Base-by-base conservation (phyloP, 2,113 vertebrate genomes). In the Pristiophorus japonicus region DNA sequence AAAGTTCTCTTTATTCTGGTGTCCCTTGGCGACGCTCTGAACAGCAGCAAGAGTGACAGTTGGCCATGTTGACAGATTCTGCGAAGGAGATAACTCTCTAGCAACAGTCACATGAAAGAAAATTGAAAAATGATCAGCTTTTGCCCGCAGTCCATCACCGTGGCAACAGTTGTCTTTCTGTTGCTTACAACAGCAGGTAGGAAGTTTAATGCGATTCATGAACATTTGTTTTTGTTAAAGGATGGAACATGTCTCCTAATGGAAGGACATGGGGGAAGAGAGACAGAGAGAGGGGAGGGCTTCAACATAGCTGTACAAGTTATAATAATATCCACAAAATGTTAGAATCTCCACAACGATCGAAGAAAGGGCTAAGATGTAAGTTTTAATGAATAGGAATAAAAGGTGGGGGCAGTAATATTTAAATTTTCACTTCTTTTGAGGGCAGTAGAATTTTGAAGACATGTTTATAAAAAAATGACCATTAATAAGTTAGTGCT, bases 171-270 rank as follows among this genome's bases (percentile, higher is more conserved):
- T 96, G 96, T 99, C 96, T 97, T 99, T 96, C 97, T 98, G 2
- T 97, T 99, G 96, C 97, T 99, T 96, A 97, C 98, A 95, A 98
- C 98, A 30, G 98, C 98, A 99, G 99, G 99, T 99, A 97, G 97
- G 73, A 59, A 95, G 75, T 24, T 87, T 85, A 87, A 27, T 85
- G 34, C 42, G n/a, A 81, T 24, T 24, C 16, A 92, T 92, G 67
- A 90, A n/a, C 4, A 6, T 20, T 27, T 95, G n/a, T 1, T 5
- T 22, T 95, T 96, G 96, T 88, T 93, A 92, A 78, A 65, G 38
- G 78, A 42, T 81, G 2, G 18, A 42, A 38, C 42, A n/a, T 63
- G 55, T 18, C 11, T n/a, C 12, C 59, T 38, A 34, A 63, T 38
- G 5, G 14, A 91, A n/a, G 30, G 85, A 30, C 85, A 88, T 51